Percentiles rank a stretch among this genome's conserved stretches.
Conservation (phyloP, 2,888 invertebrate species). For the Stenolophus ochropezus region DNA sequence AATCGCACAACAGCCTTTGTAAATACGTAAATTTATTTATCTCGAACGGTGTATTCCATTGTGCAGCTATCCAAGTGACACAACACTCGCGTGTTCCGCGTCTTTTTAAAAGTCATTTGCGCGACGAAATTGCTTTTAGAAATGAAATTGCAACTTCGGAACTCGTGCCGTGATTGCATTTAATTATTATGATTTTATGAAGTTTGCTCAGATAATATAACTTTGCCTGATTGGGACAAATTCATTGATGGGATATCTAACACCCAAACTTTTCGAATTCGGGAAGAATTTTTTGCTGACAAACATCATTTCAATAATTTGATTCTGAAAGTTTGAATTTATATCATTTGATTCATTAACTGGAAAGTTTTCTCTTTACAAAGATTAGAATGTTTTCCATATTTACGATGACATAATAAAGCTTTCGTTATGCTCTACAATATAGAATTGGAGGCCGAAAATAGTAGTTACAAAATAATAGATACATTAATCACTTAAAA, state of each 20-base stretch:
- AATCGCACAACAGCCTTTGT: neutral
- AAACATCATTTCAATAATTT: slow-evolving; percentile 33
- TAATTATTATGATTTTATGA: slow-evolving; percentile 13
- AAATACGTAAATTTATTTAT: slow-evolving; percentile 21
- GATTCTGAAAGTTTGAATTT: neutral
- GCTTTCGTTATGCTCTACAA: neutral
- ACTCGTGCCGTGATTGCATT: slow-evolving; percentile 2
- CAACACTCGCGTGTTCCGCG: neutral
- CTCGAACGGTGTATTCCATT: neutral
- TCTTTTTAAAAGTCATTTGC: slow-evolving; percentile 9
- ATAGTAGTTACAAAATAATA: neutral
- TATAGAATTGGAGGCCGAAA: neutral
- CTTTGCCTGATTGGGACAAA: slow-evolving; percentile 15
- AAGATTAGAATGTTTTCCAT: neutral
- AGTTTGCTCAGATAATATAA: slow-evolving; percentile 11
- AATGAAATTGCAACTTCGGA: slow-evolving; percentile 19
- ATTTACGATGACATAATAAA: neutral
- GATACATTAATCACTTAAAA: too few relatives aligned
- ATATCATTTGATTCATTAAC: slow-evolving; percentile 21
- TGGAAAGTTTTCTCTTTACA: neutral
- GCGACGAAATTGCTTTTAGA: slow-evolving; percentile 19
- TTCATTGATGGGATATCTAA: slow-evolving; percentile 4
- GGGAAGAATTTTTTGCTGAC: neutral
- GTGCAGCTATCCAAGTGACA: neutral
- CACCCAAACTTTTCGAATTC: neutral